phyloP scores from a whole-genome alignment of 2,888 invertebrate genomes.

The Ennomos fuscantarius region DNA sequence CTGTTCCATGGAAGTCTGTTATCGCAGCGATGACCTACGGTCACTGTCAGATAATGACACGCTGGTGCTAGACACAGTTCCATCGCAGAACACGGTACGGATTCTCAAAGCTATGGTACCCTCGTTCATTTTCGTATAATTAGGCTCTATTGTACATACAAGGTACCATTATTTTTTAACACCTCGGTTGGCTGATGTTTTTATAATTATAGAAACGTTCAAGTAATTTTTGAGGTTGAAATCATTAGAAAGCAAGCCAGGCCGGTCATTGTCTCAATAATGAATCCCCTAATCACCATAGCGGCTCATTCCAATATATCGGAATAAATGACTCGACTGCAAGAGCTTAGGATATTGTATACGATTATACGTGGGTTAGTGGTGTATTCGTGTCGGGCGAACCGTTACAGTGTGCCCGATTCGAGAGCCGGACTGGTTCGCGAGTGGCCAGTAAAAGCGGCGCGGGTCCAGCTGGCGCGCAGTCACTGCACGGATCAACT shows the following conservation, averaged over 20 bases:
- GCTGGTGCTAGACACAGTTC: conserved; percentile 2
- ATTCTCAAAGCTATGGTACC: not conserved
- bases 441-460: conserved; percentile 74
- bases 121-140: too few relatives aligned
- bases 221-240: not conserved
- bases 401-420: conserved; percentile 82
- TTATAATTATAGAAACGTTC: not conserved
- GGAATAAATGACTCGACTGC: conserved; percentile 1
- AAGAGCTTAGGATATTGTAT: conserved; percentile 29
- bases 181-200: too few relatives aligned
- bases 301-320: conserved; percentile 15
- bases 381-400: conserved; percentile 62
- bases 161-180: too few relatives aligned
- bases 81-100: conserved; percentile 12
- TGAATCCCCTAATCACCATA: conserved; percentile 24
- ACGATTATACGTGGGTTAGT: conserved; percentile 28
- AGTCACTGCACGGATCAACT: conserved; percentile 60
- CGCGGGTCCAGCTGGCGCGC: conserved; percentile 64
- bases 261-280: conserved; percentile 23
- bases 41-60: conserved; percentile 19
- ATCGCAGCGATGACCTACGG: conserved; percentile 65
- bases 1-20: conserved; percentile 59
- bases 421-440: conserved; percentile 76
- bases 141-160: too few relatives aligned
- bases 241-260: conserved; percentile 45